Evolutionary conservation across 2,797 vertebrate genomes (phyloP).

Genomic region (Crypturellus tataupa): DNA sequence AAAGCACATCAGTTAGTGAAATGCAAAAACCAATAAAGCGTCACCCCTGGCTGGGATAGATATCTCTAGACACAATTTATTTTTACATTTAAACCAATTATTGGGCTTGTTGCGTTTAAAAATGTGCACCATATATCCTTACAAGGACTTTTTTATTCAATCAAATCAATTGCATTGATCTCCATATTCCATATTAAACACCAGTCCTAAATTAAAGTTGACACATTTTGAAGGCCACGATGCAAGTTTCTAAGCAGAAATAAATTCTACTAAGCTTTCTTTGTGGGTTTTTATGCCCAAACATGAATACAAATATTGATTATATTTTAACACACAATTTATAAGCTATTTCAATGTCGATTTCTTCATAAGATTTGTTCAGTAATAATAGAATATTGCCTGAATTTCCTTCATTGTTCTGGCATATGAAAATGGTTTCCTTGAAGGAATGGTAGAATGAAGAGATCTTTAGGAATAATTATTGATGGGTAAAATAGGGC

Average conservation of each 20-base stretch:
- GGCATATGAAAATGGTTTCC: not conserved
- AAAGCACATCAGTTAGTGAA: conserved; percentile 81
- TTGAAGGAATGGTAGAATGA: not conserved
- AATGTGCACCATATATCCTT: conserved; percentile 74
- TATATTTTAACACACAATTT: conserved; percentile 73
- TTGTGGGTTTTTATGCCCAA: conserved; percentile 62
- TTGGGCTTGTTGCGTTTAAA: conserved; percentile 77
- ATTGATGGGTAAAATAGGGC: not conserved
- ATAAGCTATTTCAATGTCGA: conserved; percentile 53
- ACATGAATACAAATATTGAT: conserved; percentile 76
- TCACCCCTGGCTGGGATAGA: conserved; percentile 68
- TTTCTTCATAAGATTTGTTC: conserved; percentile 60
- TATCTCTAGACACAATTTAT: conserved; percentile 80
- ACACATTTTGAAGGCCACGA: conserved; percentile 69
- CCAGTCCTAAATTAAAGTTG: conserved; percentile 75
- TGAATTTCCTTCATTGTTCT: not conserved
- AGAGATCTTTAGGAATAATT: not conserved
- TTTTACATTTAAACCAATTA: conserved; percentile 82
- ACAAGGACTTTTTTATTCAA: conserved; percentile 77
- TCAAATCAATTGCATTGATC: conserved; percentile 78
- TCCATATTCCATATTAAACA: conserved; percentile 79
- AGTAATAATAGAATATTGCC: conserved; percentile 46
- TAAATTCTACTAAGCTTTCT: conserved; percentile 65
- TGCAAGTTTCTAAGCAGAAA: conserved; percentile 55
- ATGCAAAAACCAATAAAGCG: conserved; percentile 80